Evolutionary conservation across 2,888 invertebrate species (phyloP).

Genomic region (Eupithecia pulchellata): DNA sequence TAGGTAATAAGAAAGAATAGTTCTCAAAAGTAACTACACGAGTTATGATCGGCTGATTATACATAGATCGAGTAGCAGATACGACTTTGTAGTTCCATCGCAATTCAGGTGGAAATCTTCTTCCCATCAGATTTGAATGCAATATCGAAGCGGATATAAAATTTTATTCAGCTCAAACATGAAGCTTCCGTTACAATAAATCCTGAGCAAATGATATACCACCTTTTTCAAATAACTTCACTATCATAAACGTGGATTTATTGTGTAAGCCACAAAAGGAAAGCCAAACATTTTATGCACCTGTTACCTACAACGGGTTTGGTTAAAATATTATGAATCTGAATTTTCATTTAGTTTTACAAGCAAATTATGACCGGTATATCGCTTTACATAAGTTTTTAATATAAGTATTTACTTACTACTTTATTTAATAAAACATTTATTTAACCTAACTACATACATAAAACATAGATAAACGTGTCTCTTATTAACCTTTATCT

Average conservation of each 20-base stretch:
- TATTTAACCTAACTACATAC: neutral
- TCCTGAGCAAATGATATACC: conserved; percentile 16
- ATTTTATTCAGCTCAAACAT: conserved; percentile 4
- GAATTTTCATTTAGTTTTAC: neutral
- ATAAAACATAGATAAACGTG: too few relatives aligned
- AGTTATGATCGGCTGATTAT: neutral
- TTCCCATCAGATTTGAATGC: neutral
- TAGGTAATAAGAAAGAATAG: neutral
- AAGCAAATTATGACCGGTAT: neutral
- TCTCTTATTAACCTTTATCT: neutral
- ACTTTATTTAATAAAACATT: neutral
- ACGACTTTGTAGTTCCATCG: neutral
- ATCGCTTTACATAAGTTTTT: neutral
- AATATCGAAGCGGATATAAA: neutral
- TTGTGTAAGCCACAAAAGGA: conserved; percentile 14
- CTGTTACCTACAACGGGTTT: conserved; percentile 8
- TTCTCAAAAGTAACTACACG: neutral
- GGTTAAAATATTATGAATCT: neutral
- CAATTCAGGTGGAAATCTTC: neutral
- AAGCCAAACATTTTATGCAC: conserved; percentile 17
- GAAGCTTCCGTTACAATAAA: conserved; percentile 5
- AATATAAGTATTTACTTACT: too few relatives aligned
- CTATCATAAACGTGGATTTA: conserved; percentile 23
- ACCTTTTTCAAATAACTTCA: conserved; percentile 15
- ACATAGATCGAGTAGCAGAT: neutral